Evolutionary conservation across 2,888 invertebrate species (phyloP), one percentile per base, ranked within the genome.

Genomic region (Ennomos erosarius): DNA sequence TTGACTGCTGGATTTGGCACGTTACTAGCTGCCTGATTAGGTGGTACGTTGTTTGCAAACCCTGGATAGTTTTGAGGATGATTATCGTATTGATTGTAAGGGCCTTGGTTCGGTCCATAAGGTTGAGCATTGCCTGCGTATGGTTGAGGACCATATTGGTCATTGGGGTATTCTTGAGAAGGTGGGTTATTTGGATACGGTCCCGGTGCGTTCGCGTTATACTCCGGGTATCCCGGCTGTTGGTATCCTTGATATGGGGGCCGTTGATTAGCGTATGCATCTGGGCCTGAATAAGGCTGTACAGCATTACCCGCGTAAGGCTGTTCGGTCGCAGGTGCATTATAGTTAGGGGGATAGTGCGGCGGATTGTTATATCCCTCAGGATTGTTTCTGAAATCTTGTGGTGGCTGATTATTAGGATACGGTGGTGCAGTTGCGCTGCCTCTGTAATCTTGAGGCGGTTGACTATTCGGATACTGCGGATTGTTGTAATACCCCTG

Each of bases 401-500:
- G 59, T 1, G 53, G 36, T 1, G 59, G 38, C 37, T 59, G 59
- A 13, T 60, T 60, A 43, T 55, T 53, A 0, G 47, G 61, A 44
- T 53, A 67, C 11, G 60, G 67, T 10, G 61, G 63, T 38, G 59
- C 59, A 3, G 81, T 57, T 1, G 85, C 76, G 34, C 80, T 83
- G 1, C 77, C 74, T 58, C 81, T 77, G 49, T 80, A 90, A 42
- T 87, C 85, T 64, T 81, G 82, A 9, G 88, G 80, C 13, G 82
- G 71, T 56, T 83, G 88, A 55, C 79, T 86, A 59, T 86, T 86
- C 8, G 84, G 82, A 51, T 87, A 91, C 59, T 88, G 89, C 0
- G 87, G 78, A 63, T 90, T 91, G 53, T 89, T 90, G 54, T 90
- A 91, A 63, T 90, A 92, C 10, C 79, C 84, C 6, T 85, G 62